Evolutionary conservation across 1,140 invertebrate genomes (phyloP), one percentile per base, ranked within the genome.

Genomic region (Halictus rubicundus): DNA sequence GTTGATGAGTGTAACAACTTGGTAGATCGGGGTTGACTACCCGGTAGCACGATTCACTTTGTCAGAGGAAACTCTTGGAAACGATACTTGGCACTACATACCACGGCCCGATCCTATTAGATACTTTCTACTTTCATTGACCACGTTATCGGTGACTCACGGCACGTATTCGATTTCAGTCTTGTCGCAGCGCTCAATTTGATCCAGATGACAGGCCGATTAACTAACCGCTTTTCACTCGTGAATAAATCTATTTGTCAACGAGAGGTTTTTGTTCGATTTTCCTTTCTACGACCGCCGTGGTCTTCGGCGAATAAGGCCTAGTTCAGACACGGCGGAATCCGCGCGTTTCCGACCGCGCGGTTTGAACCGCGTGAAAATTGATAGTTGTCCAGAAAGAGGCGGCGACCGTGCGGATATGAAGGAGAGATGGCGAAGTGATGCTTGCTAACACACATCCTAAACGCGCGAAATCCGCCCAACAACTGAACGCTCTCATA

Each of bases 101-200:
- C 42, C 54, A 54, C 49, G n/a, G 21, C 21, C 49, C 49, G 19
- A 3, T 19, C 46, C 27, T 57, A 75, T 75, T 49, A 1, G 54
- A 54, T 54, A 75, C 78, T 80, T 80, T 80, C 78, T 80, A 80
- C 78, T 80, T 80, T 80, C 78, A 25, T 75, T 63, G 42, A 27
- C 27, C 27, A 74, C 60, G 49, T 60, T 46, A 42, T 66, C 63
- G 52, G 37, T 46, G 71, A 68, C 37, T 49, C 64, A 25, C 37
- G 42, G 46, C 46, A 25, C 65, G 8, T 23, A 39, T 54, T 75
- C 32, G 63, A 68, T 39, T 68, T 21, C 46, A 32, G 54, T 75
- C 23, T 42, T 42, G 25, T 23, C 49, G 49, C 63, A n/a, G 25
- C 25, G 2, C 4, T n/a, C 32, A 52, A 46, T 10, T 19, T 19